Conservation (phyloP, 2,797 vertebrate genomes). For the Melanotaenia maccullochi region DNA sequence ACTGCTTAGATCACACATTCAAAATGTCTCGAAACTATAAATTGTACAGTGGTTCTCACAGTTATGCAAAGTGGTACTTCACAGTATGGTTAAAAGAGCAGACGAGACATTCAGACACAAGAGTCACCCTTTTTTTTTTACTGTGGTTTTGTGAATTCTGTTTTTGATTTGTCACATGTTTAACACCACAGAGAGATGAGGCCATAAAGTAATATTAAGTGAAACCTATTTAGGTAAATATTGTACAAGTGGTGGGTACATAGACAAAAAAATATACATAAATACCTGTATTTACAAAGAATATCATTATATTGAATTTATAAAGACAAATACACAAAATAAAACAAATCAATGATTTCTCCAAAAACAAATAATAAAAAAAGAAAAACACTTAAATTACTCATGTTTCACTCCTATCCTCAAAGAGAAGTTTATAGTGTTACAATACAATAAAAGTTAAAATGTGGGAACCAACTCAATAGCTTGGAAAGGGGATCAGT, state of each 20-base stretch:
- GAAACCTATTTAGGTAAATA: slow-evolving; percentile 5
- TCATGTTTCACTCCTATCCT: neutral
- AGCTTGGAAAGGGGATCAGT: neutral
- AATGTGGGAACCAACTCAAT: slow-evolving; percentile 2
- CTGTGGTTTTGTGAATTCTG: slow-evolving; percentile 9
- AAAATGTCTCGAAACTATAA: slow-evolving; percentile 15
- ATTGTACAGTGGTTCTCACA: neutral
- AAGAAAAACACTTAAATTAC: slow-evolving; percentile 3
- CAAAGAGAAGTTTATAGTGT: neutral
- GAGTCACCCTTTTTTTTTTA: neutral
- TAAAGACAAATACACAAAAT: slow-evolving; percentile 1
- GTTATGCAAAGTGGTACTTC: slow-evolving; percentile 11
- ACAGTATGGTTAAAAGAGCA: slow-evolving; percentile 27
- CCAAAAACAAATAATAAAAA: neutral
- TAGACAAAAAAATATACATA: slow-evolving; percentile 7
- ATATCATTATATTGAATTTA: neutral
- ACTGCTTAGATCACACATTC: slow-evolving; percentile 19
- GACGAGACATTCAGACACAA: neutral
- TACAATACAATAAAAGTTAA: neutral
- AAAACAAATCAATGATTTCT: neutral
- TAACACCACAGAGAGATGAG: slow-evolving; percentile 7
- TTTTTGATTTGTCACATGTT: slow-evolving; percentile 1
- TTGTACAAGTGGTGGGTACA: slow-evolving; percentile 16
- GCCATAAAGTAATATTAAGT: slow-evolving; percentile 1
- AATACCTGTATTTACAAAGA: slow-evolving; percentile 23